These are phyloP conservation scores for Altica lythri DNA, from an alignment of 2,888 invertebrate species.

Conservation along the genomic window DNA sequence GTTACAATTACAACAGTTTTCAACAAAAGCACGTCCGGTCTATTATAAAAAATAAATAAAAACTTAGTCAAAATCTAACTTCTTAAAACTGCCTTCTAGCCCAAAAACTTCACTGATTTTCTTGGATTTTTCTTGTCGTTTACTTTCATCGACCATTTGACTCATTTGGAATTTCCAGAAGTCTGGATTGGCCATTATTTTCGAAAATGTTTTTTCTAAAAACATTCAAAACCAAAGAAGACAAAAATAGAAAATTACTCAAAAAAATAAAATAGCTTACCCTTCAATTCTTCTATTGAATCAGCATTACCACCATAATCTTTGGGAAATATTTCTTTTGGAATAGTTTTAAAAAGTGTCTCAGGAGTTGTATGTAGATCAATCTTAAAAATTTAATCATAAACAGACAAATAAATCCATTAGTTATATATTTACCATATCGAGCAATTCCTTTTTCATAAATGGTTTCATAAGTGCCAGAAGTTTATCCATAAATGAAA, in stretches of 20 bases:
- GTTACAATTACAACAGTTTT: no score
- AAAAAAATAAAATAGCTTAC: conserved; percentile 6
- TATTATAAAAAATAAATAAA: no score
- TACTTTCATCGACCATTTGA: conserved; percentile 64
- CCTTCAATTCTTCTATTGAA: conserved; percentile 23
- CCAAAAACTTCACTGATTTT: conserved; percentile 65
- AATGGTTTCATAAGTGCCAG: conserved; percentile 60
- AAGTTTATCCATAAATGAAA: conserved; percentile 58
- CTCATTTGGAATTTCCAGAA: conserved; percentile 60
- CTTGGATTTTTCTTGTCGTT: conserved; percentile 68
- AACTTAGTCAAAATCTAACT: conserved; percentile 69
- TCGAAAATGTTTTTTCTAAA: conserved; percentile 46
- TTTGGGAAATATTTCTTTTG: conserved; percentile 63
- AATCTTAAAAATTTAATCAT: not conserved
- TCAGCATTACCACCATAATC: conserved; percentile 62
- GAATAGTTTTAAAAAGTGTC: conserved; percentile 53
- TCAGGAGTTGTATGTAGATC: not conserved
- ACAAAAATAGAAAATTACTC: conserved; percentile 18
- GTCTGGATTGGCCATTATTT: conserved; percentile 41
- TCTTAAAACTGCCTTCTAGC: conserved; percentile 75
- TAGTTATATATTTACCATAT: conserved; percentile 40
- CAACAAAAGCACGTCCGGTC: no score
- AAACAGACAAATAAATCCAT: not conserved
- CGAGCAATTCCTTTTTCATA: conserved; percentile 59
- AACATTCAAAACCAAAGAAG: no score